phyloP scores from a whole-genome alignment of 2,888 invertebrate species.

The Helicoverpa assulta region DNA sequence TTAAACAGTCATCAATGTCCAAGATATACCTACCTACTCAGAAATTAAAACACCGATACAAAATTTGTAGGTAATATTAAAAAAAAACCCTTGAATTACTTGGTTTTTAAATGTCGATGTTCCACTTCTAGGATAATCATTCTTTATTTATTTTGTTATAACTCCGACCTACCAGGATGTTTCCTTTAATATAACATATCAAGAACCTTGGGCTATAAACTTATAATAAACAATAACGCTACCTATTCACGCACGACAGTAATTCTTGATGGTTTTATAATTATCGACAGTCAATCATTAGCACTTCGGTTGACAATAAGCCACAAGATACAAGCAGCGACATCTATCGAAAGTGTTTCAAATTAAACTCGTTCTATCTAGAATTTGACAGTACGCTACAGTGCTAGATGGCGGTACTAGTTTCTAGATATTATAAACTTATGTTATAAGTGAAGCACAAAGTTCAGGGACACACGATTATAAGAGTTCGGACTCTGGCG shows the following conservation, averaged over 20 bases:
- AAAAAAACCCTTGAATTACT: too few relatives aligned
- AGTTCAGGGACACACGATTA: too few relatives aligned
- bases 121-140: too few relatives aligned
- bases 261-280: constrained; percentile 27
- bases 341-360: constrained; percentile 25
- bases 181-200: not conserved
- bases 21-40: too few relatives aligned
- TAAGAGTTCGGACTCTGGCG: too few relatives aligned
- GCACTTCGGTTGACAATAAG: not conserved
- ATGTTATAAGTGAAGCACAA: too few relatives aligned
- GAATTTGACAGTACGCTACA: not conserved
- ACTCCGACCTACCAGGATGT: not conserved
- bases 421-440: too few relatives aligned
- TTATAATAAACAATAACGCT: constrained; percentile 7
- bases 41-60: too few relatives aligned
- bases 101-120: too few relatives aligned
- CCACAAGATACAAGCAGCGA: not conserved
- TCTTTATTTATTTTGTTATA: too few relatives aligned
- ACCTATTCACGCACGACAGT: not conserved
- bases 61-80: too few relatives aligned
- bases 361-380: not conserved
- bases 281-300: constrained; percentile 3
- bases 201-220: constrained; percentile 9
- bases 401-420: constrained; percentile 27
- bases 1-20: too few relatives aligned